phyloP scores from a whole-genome alignment of 1,140 invertebrate species.

The Chlorops oryzae region DNA sequence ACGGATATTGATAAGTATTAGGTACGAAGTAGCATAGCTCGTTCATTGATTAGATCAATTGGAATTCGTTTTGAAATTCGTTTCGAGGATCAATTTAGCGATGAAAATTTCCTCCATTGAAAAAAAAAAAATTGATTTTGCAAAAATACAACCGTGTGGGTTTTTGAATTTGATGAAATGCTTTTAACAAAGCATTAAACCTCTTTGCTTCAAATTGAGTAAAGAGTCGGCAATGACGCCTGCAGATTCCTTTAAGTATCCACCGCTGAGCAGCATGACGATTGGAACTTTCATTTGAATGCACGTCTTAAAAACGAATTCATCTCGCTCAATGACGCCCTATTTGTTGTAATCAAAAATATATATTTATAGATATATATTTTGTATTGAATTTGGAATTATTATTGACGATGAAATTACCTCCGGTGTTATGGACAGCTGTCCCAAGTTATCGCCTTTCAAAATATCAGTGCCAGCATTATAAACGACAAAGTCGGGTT shows the following conservation, averaged over 20 bases:
- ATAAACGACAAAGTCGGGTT: constrained; percentile 74
- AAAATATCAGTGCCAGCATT: constrained; percentile 85
- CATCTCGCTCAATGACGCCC: constrained; percentile 76
- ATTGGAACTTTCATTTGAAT: constrained; percentile 63
- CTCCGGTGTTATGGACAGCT: constrained; percentile 58
- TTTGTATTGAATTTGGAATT: too few relatives aligned
- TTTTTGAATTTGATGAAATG: too few relatives aligned
- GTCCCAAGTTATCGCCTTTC: constrained; percentile 69
- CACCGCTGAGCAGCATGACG: constrained; percentile 83
- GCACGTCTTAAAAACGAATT: constrained; percentile 72
- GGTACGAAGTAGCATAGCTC: too few relatives aligned
- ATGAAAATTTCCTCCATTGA: too few relatives aligned
- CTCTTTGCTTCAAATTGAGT: constrained; percentile 58
- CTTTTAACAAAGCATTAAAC: too few relatives aligned
- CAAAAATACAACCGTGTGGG: too few relatives aligned
- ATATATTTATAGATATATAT: too few relatives aligned
- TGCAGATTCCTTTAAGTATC: constrained; percentile 70
- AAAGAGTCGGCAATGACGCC: constrained; percentile 77
- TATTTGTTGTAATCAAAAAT: constrained; percentile 46
- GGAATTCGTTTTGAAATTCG: too few relatives aligned
- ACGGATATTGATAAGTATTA: too few relatives aligned
- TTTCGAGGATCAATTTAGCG: too few relatives aligned
- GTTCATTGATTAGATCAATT: too few relatives aligned
- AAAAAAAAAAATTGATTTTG: too few relatives aligned
- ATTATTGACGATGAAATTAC: constrained; percentile 46